Percentiles rank a stretch among this genome's conserved stretches.
Conservation (phyloP, 2,888 invertebrate species). For the Therioaphis trifolii region DNA sequence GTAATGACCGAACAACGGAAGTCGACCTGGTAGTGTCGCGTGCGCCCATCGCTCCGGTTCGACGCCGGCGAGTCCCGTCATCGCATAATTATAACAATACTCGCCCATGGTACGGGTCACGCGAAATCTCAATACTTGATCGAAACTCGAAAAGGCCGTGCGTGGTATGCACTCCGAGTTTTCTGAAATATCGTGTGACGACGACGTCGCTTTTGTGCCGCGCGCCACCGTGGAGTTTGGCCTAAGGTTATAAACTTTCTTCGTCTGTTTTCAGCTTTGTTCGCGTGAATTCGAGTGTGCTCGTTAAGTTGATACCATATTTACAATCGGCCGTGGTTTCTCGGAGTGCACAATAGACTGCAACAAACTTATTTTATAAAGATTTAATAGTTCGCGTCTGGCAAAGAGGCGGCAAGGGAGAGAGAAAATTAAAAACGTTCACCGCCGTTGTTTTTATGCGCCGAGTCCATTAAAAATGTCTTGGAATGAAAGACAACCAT, state of each 20-base stretch:
- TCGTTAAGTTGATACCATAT: neutral
- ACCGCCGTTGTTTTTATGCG: neutral
- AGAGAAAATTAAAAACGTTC: neutral
- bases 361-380: neutral
- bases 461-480: neutral
- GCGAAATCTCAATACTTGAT: neutral
- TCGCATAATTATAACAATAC: too few relatives aligned
- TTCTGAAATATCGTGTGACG: neutral
- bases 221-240: too few relatives aligned
- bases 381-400: neutral
- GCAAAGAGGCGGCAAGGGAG: too few relatives aligned
- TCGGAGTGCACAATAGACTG: neutral
- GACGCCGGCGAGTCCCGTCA: too few relatives aligned
- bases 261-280: neutral
- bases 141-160: neutral
- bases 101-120: too few relatives aligned
- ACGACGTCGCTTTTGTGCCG: neutral
- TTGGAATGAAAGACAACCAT: neutral
- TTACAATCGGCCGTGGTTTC: slow-evolving; percentile 11
- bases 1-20: neutral
- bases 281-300: neutral
- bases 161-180: neutral
- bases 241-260: neutral
- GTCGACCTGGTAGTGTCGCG: neutral
- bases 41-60: neutral